A percentile compares a stretch with the other conserved stretches of the same genome.
Conservation (phyloP, 2,113 vertebrate species). For the Neogale vison region DNA sequence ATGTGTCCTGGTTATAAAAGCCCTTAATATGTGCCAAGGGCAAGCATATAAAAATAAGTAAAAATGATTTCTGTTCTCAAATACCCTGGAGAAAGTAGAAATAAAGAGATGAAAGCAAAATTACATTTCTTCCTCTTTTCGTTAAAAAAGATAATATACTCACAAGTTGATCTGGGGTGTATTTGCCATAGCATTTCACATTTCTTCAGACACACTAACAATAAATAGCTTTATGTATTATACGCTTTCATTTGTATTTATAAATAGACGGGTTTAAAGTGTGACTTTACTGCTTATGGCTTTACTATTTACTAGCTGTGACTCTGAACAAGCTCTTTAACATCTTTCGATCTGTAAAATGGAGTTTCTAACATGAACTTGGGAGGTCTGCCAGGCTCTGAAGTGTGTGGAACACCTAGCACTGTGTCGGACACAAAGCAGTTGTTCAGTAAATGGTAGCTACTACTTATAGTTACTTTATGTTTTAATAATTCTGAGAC, state of each 20-base stretch:
- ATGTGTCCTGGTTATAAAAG: neutral
- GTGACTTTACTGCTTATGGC: neutral
- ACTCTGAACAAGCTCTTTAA: neutral
- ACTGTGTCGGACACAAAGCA: neutral
- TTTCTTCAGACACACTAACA: neutral
- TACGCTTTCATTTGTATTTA: slow-evolving; percentile 15
- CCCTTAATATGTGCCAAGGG: neutral
- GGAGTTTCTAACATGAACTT: neutral
- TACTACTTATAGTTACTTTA: neutral
- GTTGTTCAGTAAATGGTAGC: neutral
- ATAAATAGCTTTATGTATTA: neutral
- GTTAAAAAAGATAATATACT: slow-evolving; percentile 13
- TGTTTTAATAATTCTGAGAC: neutral
- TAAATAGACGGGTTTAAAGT: neutral
- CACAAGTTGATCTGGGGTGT: neutral
- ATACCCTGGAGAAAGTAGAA: slow-evolving; percentile 5
- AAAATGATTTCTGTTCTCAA: slow-evolving; percentile 29
- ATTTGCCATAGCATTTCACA: neutral
- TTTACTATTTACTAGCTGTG: neutral
- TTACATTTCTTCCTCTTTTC: neutral
- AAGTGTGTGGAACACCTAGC: neutral
- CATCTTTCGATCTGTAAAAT: neutral
- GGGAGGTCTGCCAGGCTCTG: neutral
- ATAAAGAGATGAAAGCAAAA: slow-evolving; percentile 38
- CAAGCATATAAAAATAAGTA: slow-evolving; percentile 32